Evolutionary conservation across 2,797 vertebrate genomes (phyloP), one percentile per base, ranked within the genome.

Genomic region (Alcedo atthis): DNA sequence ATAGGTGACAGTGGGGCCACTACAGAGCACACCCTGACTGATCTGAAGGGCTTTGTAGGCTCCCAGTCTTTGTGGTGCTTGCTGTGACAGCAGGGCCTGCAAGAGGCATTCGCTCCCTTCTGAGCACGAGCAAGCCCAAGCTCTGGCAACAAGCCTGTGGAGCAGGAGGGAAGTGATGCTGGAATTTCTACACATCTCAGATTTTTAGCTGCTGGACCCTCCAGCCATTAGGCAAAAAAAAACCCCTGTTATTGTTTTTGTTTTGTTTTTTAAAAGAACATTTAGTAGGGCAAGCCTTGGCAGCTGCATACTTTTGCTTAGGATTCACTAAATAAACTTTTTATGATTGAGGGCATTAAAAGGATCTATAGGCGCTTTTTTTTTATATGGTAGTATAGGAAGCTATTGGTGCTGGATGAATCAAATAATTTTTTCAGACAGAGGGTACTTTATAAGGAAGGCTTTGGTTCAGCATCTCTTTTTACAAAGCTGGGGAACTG

Each of bases 401-500:
- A 79, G 48, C 40, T 77, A 10, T n/a, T 63, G 18, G 57, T 81
- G 58, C 30, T 81, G 45, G 26, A 30, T 71, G 30, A 93, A 74
- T 90, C 32, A 70, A 59, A 21, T 53, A 17, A 33, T 89, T 62
- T 61, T 66, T 78, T 0, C 4, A 89, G 45, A n/a, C 12, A 62
- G 42, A 26, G 57, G 19, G 13, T 87, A 33, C 21, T 88, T 85
- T 35, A 13, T 75, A 63, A 78, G 15, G 55, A 77, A 91, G 66
- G 57, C 37, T 83, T 87, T 77, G 49, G 55, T 89, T 91, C 85
- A 92, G 58, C 40, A 46, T 71, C 43, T 67, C 62, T 79, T 77
- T 51, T 49, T 26, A 62, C 15, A 76, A 70, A 91, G 25, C 22
- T 73, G n/a, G 58, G 84, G 42, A 79, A 32, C 33, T 61, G 45